Conservation (phyloP, 2,888 invertebrate genomes). For the Dyspetes luteomarginatus region DNA sequence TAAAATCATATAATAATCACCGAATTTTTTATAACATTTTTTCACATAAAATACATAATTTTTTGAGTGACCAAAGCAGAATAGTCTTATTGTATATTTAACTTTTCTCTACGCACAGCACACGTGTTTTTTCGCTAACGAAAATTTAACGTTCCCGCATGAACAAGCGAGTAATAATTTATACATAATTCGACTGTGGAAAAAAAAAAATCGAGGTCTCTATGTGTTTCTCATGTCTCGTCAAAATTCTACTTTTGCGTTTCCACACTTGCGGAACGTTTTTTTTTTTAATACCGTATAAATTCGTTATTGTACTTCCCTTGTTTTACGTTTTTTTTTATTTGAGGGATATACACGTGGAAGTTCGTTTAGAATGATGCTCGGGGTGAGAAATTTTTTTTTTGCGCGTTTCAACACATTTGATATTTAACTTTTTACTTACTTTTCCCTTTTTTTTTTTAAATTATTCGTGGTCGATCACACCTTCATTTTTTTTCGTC, state of each 20-base stretch:
- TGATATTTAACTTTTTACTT: neutral
- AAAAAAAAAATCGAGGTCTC: constrained; percentile 43
- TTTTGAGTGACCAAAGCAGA: too few species aligned
- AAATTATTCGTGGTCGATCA: neutral
- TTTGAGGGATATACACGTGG: constrained; percentile 42
- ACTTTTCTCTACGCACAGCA: constrained; percentile 16
- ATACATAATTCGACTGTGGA: neutral
- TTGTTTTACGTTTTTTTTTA: constrained; percentile 18
- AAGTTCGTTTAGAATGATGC: constrained; percentile 60
- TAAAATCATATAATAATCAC: too few species aligned
- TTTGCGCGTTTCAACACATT: neutral
- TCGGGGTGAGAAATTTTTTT: constrained; percentile 39
- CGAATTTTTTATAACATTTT: constrained; percentile 14
- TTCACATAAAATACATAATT: too few species aligned
- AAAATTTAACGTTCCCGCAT: constrained; percentile 27
- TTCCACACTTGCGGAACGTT: constrained; percentile 35
- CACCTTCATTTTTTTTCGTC: neutral
- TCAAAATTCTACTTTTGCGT: constrained; percentile 45
- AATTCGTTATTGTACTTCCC: constrained; percentile 65
- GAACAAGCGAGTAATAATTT: constrained; percentile 12
- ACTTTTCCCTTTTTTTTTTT: neutral
- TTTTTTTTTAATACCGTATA: constrained; percentile 52
- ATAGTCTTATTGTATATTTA: neutral
- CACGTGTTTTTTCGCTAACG: constrained; percentile 16
- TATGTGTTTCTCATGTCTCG: constrained; percentile 53